These are phyloP conservation scores for Cheilosia urbana DNA, from an alignment of 2,888 invertebrate genomes.

Conservation along the genomic window DNA sequence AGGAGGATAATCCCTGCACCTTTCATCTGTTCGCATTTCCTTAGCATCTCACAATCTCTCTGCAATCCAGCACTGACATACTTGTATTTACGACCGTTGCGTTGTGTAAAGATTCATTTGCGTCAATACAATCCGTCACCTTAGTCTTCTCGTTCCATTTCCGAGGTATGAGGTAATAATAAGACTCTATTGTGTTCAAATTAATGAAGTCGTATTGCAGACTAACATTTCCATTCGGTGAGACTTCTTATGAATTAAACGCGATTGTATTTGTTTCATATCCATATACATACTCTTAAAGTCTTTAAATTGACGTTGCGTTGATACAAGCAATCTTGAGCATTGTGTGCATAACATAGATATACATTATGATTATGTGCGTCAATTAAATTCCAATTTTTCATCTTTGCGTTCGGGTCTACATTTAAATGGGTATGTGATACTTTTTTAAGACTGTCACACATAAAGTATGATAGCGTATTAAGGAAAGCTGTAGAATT, in stretches of 20 bases:
- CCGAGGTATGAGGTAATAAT: constrained; percentile 17
- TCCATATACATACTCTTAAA: no score
- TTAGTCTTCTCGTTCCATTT: constrained; percentile 13
- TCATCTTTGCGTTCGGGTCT: no score
- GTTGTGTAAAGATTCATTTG: constrained; percentile 46
- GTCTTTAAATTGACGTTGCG: no score
- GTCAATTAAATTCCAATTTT: no score
- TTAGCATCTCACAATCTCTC: constrained; percentile 3
- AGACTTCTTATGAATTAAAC: constrained; percentile 6
- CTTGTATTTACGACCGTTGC: constrained; percentile 14
- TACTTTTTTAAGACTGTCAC: no score
- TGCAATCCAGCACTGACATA: constrained; percentile 8
- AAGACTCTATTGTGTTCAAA: constrained; percentile 24
- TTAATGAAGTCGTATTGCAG: constrained; percentile 40
- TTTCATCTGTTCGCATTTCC: constrained; percentile 22
- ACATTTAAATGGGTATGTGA: no score
- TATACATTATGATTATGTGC: no score
- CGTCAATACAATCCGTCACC: constrained; percentile 39
- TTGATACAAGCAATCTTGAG: no score
- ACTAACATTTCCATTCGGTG: not conserved
- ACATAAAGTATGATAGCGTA: no score
- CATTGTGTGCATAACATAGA: no score
- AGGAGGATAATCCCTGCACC: constrained; percentile 19
- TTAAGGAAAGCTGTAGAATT: no score
- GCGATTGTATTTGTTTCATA: no score